Evolutionary conservation across 2,888 invertebrate species (phyloP).

Genomic region (Trilocha varians): DNA sequence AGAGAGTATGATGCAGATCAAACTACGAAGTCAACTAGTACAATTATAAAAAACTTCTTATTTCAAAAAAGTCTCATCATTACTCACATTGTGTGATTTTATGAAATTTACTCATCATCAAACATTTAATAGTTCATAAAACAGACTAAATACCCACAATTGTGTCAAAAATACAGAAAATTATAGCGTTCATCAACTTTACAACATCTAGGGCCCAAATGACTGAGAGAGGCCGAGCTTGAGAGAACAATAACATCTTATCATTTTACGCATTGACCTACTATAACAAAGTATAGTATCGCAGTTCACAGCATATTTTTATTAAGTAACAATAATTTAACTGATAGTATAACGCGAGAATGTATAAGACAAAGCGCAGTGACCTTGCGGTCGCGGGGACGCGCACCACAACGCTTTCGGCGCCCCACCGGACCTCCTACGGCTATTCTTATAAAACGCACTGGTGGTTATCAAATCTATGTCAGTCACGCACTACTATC

Average conservation of each 20-base stretch:
- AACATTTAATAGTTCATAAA: background rate
- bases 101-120: no score
- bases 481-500: constrained; percentile 59
- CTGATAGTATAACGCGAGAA: constrained; percentile 54
- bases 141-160: background rate
- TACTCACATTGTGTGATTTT: no score
- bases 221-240: background rate
- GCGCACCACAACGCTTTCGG: constrained; percentile 32
- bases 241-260: constrained; percentile 1
- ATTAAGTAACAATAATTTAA: constrained; percentile 55
- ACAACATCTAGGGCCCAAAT: background rate
- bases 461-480: constrained; percentile 50
- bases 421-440: constrained; percentile 56
- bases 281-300: constrained; percentile 36
- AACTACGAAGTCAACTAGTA: no score
- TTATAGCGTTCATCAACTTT: background rate
- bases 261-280: constrained; percentile 43
- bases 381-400: constrained; percentile 54
- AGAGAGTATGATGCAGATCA: no score
- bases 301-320: constrained; percentile 54
- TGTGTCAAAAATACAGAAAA: constrained; percentile 1
- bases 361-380: constrained; percentile 56
- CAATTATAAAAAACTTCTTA: no score
- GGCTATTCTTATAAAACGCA: constrained; percentile 66
- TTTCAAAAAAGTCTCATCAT: no score